Evolutionary conservation across 2,113 vertebrate genomes (phyloP).

Genomic region (Mungos mungo): DNA sequence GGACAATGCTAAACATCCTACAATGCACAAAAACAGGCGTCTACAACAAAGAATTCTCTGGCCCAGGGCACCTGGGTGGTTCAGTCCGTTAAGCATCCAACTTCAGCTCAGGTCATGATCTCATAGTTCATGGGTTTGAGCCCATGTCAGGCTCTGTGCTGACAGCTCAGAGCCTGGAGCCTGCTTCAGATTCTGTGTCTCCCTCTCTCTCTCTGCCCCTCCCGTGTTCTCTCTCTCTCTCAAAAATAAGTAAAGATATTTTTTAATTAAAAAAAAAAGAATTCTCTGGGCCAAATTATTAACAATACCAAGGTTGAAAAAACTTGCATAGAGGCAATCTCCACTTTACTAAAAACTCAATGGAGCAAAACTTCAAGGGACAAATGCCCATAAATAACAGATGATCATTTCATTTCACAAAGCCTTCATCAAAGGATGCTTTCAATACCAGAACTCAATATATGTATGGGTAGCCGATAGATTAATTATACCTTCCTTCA

Average conservation of each 20-base stretch:
- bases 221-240: too few species aligned
- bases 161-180: too few species aligned
- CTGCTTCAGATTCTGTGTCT: too few species aligned
- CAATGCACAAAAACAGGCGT: background rate
- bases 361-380: slow-evolving; percentile 1
- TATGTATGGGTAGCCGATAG: background rate
- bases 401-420: slow-evolving; percentile 13
- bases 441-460: background rate
- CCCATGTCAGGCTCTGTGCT: too few species aligned
- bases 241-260: too few species aligned
- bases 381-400: slow-evolving; percentile 10
- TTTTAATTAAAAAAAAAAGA: background rate
- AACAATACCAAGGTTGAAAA: background rate
- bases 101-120: too few species aligned
- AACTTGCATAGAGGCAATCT: background rate
- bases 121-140: too few species aligned
- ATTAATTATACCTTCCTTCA: slow-evolving; percentile 25
- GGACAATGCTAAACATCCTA: background rate
- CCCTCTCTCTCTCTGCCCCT: too few species aligned
- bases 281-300: background rate
- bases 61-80: too few species aligned
- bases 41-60: background rate
- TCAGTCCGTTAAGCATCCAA: too few species aligned
- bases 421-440: background rate
- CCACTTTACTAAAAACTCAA: background rate